These are phyloP conservation scores for Andrena cerasifolii DNA, from an alignment of 1,140 invertebrate genomes.

Conservation along the genomic window DNA sequence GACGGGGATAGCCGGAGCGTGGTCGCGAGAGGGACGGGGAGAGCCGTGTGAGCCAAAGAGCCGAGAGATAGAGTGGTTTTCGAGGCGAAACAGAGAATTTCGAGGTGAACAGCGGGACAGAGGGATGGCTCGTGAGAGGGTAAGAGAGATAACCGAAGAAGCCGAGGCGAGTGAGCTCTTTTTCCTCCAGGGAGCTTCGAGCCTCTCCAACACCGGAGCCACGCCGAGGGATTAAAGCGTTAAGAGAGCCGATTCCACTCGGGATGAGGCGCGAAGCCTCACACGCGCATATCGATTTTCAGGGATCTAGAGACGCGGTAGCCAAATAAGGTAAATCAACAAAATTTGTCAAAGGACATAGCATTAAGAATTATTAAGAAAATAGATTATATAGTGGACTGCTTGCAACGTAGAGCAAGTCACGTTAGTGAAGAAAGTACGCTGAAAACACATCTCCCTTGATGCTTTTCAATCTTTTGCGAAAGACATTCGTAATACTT, in stretches of 20 bases:
- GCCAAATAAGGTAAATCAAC: too few relatives aligned
- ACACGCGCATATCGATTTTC: conserved; percentile 59
- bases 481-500: too few relatives aligned
- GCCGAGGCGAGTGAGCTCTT: conserved; percentile 34
- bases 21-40: background rate
- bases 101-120: background rate
- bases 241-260: conserved; percentile 59
- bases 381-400: too few relatives aligned
- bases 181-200: conserved; percentile 26
- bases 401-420: too few relatives aligned
- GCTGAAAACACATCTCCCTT: too few relatives aligned
- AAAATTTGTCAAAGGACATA: too few relatives aligned
- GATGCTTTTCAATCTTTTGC: too few relatives aligned
- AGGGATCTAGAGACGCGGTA: too few relatives aligned
- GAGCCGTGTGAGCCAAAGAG: too few relatives aligned
- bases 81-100: conserved; percentile 1
- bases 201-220: conserved; percentile 31
- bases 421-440: too few relatives aligned
- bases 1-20: background rate
- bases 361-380: too few relatives aligned
- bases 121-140: too few relatives aligned
- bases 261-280: conserved; percentile 66
- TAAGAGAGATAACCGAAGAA: background rate
- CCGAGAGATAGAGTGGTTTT: background rate
- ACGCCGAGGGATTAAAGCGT: conserved; percentile 64